These are phyloP conservation scores for Chironomus striatipennis DNA, from an alignment of 1,140 invertebrate genomes.

Conservation along the genomic window DNA sequence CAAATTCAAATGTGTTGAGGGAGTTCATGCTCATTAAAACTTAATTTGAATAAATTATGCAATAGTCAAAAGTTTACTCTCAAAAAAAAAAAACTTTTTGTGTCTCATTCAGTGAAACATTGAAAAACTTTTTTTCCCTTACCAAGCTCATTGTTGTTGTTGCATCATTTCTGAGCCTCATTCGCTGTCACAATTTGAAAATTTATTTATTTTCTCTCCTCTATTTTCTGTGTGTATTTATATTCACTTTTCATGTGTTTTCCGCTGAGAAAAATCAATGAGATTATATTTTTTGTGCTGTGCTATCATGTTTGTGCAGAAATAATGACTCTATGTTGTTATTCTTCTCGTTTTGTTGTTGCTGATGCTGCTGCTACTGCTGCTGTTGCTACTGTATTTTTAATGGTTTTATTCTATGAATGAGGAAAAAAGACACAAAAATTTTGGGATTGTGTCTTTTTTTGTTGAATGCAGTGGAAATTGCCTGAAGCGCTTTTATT, in stretches of 20 bases:
- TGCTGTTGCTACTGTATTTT: not conserved
- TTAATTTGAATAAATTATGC: slow-evolving; percentile 15
- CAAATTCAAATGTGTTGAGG: not conserved
- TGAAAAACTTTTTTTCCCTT: not conserved
- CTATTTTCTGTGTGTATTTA: not conserved
- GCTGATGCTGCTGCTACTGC: no score
- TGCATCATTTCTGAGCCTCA: not conserved
- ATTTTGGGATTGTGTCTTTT: no score
- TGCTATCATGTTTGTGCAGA: slow-evolving; percentile 12
- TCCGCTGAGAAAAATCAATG: slow-evolving; percentile 7
- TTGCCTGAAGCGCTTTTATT: no score
- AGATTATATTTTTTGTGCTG: slow-evolving; percentile 10
- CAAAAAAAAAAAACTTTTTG: no score
- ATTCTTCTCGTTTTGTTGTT: no score
- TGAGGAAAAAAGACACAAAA: not conserved
- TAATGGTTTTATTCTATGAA: slow-evolving; percentile 1
- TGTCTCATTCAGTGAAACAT: not conserved
- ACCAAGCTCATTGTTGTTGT: not conserved
- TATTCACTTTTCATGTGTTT: not conserved
- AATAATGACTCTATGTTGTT: slow-evolving; percentile 2
- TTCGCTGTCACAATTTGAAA: not conserved
- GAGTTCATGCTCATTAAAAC: slow-evolving; percentile 12
- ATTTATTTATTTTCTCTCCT: slow-evolving; percentile 4
- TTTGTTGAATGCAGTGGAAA: no score
- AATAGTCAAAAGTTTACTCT: not conserved